phyloP scores from a whole-genome alignment of 2,113 vertebrate species.

The Regulus satrapa region DNA sequence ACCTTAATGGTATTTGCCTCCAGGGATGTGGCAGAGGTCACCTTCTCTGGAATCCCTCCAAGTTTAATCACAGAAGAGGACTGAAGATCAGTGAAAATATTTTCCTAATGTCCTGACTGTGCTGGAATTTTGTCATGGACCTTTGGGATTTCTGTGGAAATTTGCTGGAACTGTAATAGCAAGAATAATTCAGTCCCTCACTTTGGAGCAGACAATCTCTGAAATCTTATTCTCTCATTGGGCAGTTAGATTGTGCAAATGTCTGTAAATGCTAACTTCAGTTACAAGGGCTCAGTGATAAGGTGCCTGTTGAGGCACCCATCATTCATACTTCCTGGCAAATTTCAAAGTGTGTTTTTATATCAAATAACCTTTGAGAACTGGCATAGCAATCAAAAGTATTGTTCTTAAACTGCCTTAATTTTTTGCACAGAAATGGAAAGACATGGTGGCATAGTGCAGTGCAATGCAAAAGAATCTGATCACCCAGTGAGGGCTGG shows the following conservation, averaged over 20 bases:
- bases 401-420: neutral
- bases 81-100: neutral
- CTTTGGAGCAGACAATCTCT: neutral
- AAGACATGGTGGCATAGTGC: neutral
- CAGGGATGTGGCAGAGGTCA: neutral
- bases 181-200: neutral
- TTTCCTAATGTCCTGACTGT: neutral
- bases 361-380: neutral
- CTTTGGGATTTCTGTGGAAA: neutral
- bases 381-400: neutral
- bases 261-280: neutral
- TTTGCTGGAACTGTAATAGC: neutral
- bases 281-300: neutral
- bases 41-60: neutral
- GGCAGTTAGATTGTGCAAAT: neutral
- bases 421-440: neutral
- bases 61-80: neutral
- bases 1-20: neutral
- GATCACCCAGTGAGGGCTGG: neutral
- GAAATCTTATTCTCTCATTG: neutral
- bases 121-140: neutral
- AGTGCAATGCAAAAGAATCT: neutral
- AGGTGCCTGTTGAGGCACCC: neutral
- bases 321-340: neutral
- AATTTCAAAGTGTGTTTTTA: neutral